Base-by-base conservation (phyloP, 2,797 vertebrate genomes). In the Coccyzus lansbergi region DNA sequence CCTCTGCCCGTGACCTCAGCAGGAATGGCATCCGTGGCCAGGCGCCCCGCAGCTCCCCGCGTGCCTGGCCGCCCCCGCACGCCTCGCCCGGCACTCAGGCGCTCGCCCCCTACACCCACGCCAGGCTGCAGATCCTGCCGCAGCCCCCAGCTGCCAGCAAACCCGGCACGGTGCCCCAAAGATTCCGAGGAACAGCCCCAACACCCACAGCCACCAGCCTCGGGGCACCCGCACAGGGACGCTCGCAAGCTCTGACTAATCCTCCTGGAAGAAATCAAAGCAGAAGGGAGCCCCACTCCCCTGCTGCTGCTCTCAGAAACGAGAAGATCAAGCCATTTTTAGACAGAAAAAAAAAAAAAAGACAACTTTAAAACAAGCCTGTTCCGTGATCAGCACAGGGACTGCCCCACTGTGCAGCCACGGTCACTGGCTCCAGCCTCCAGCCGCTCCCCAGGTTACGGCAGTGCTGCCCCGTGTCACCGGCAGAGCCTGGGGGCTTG, bases 361-460 rank as follows among this genome's bases (percentile, higher is more conserved):
- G 1, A 65, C 10, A 15, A 11, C 29, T 67, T 85, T 63, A 48
- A 67, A 83, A 58, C 33, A 70, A 71, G 34, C 11, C 5, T 3
- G 21, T 55, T 33, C 40, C 64, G 20, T 11, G 44, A 20, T 33
- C 10, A 16, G 79, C 63, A n/a, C 34, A 12, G 56, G 44, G 68
- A 71, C 0, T 0, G 42, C 60, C 34, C 51, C 2, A 1, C 59
- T 26, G 62, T 1, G 2, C 55, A 33, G 67, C 14, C 34, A 10
- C 1, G 6, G 72, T 6, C 22, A 42, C 4, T 4, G 38, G 38
- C 38, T 38, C 38, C 38, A 38, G 38, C n/a, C 4, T 7, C 36
- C 3, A 4, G 36, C 24, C 19, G 0, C 22, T 62, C 18, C 34
- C 16, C 3, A 0, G 22, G 63, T 28, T n/a, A 48, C 0, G 1